These are phyloP conservation scores for Lasaia peninsularis DNA, from an alignment of 1,140 invertebrate genomes.

Conservation along the genomic window DNA sequence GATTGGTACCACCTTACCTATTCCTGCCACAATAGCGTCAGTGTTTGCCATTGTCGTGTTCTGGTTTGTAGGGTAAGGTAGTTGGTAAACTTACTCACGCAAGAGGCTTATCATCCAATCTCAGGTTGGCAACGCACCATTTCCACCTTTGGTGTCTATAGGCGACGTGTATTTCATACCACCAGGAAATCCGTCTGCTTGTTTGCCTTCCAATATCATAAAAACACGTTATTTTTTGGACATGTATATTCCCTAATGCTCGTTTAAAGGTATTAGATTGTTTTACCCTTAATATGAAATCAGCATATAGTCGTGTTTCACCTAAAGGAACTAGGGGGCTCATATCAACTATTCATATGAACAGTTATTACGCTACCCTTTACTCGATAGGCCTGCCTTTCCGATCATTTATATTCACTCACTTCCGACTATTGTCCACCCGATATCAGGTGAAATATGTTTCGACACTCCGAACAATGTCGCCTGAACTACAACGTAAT, in stretches of 20 bases:
- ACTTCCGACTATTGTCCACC: conserved; percentile 64
- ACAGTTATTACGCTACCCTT: conserved; percentile 32
- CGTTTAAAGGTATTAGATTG: background rate
- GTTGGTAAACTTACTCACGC: too few relatives aligned
- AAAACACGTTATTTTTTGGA: background rate
- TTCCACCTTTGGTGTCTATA: too few relatives aligned
- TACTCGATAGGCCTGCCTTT: conserved; percentile 59
- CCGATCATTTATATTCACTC: conserved; percentile 69
- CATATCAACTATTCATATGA: conserved; percentile 13
- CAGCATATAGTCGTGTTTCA: background rate
- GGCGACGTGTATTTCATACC: too few relatives aligned
- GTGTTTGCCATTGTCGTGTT: too few relatives aligned
- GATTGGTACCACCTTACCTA: too few relatives aligned
- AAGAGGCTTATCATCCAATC: too few relatives aligned
- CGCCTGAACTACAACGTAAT: conserved; percentile 29
- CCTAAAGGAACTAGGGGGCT: conserved; percentile 3
- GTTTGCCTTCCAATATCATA: too few relatives aligned
- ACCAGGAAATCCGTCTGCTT: too few relatives aligned
- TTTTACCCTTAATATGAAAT: background rate
- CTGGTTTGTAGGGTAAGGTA: too few relatives aligned
- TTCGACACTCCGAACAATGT: conserved; percentile 53
- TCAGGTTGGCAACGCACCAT: too few relatives aligned
- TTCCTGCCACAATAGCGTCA: too few relatives aligned
- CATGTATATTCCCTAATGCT: background rate
- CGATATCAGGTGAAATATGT: conserved; percentile 72